These are phyloP conservation scores for Nomada ferruginata DNA, from an alignment of 2,888 invertebrate species.

Conservation along the genomic window DNA sequence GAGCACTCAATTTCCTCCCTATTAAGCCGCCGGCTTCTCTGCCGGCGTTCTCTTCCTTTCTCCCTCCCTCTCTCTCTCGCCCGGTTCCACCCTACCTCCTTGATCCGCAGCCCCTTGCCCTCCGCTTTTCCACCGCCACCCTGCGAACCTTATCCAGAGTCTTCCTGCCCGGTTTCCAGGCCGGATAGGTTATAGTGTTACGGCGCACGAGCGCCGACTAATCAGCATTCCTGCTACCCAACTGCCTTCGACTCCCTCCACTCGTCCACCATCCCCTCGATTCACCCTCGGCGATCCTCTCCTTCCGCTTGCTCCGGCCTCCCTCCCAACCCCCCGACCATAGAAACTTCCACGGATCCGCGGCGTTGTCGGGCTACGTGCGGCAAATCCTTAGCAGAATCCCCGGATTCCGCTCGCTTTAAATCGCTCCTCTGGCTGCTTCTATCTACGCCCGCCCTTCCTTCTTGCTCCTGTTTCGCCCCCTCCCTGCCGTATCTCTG, in stretches of 20 bases:
- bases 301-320: slow-evolving; percentile 13
- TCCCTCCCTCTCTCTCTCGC: slow-evolving; percentile 52
- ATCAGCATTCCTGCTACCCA: slow-evolving; percentile 82
- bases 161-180: slow-evolving; percentile 77
- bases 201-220: slow-evolving; percentile 83
- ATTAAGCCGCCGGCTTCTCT: slow-evolving; percentile 83
- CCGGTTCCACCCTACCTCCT: slow-evolving; percentile 32
- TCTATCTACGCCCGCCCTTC: not conserved
- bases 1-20: slow-evolving; percentile 84
- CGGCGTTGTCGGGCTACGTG: slow-evolving; percentile 82
- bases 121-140: slow-evolving; percentile 42
- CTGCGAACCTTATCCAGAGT: slow-evolving; percentile 77
- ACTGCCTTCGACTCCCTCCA: slow-evolving; percentile 51
- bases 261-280: slow-evolving; percentile 26
- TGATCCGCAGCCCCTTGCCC: slow-evolving; percentile 61
- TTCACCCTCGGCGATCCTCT: slow-evolving; percentile 26
- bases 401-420: slow-evolving; percentile 75
- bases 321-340: slow-evolving; percentile 33
- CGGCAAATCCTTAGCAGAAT: slow-evolving; percentile 83
- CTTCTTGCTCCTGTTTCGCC: not conserved
- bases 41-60: slow-evolving; percentile 58
- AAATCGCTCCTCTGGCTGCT: slow-evolving; percentile 64
- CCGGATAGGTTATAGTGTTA: slow-evolving; percentile 83
- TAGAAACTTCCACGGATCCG: slow-evolving; percentile 75
- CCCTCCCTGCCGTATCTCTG: not conserved